phyloP scores from a whole-genome alignment of 2,888 invertebrate species.

The Synergus laeviventris region DNA sequence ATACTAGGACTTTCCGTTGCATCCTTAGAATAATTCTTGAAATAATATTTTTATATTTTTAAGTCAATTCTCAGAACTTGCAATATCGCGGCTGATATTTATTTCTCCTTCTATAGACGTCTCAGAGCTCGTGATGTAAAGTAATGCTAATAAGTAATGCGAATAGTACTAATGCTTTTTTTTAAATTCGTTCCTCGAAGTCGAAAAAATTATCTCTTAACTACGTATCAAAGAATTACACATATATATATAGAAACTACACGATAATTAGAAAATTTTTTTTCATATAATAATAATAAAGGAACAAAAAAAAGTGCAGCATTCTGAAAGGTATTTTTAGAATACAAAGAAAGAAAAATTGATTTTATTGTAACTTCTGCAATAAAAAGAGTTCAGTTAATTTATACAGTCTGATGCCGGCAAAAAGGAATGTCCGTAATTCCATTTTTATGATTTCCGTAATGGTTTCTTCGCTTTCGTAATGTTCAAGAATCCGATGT shows the following conservation, averaged over 20 bases:
- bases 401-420: not conserved
- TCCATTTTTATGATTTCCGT: constrained; percentile 31
- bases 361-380: not conserved
- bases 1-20: not conserved
- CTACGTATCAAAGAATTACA: not conserved
- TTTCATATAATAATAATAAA: not conserved
- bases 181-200: too few relatives aligned
- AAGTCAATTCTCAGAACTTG: not conserved
- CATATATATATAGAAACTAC: not conserved
- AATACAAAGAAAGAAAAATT: not conserved
- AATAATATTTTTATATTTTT: not conserved
- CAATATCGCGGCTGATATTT: too few relatives aligned
- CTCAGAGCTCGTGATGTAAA: not conserved
- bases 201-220: not conserved
- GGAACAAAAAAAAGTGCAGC: not conserved
- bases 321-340: constrained; percentile 2
- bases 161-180: too few relatives aligned
- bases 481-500: constrained; percentile 23
- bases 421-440: constrained; percentile 32
- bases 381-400: not conserved
- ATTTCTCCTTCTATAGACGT: not conserved
- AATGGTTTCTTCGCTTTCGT: constrained; percentile 28
- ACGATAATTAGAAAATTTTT: not conserved
- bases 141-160: constrained; percentile 9
- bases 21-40: too few relatives aligned